Base-by-base conservation (phyloP, 2,797 vertebrate genomes). In the Onychomys torridus region DNA sequence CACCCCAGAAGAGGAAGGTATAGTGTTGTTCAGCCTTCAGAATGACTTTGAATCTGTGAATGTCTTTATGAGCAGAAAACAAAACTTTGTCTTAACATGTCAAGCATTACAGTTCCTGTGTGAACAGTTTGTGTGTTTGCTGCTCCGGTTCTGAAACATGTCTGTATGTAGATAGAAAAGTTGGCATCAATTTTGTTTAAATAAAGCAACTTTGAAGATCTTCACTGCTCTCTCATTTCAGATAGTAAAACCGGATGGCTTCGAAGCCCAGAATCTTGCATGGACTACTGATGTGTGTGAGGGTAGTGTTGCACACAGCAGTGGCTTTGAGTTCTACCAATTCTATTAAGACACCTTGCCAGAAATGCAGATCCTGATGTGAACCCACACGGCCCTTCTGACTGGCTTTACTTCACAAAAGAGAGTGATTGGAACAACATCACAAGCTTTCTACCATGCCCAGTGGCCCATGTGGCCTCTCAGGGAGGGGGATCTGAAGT, bases 141-240 rank as follows among this genome's bases (percentile, higher is more conserved):
- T 96, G 94, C 96, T 97, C 91, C 95, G 90, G 71, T 96, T 97
- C 90, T 46, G 93, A 97, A 97, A 97, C 95, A 96, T 29, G 4
- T 95, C 83, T 96, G 93, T 98, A 94, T 78, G 92, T 96, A 88
- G 87, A 71, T 88, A 77, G 16, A 96, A 95, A 94, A 52, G 52
- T 97, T 95, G 89, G 85, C 89, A 13, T 96, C 93, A 13, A 29
- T 95, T 97, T 97, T 97, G 95, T 97, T 86, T 96, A 96, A 97
- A 98, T 97, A 98, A 97, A 98, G 88, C 91, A 75, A 89, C 83
- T 91, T 40, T 91, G 79, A 86, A 90, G 89, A 59, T 29, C 46
- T 49, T 94, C 29, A 90, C 76, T 65, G 71, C 11, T 84, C 73
- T 93, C 76, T 94, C 21, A 81, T 96, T 95, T 96, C 63, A 11